These are phyloP conservation scores for Calephelis perditalis DNA, from an alignment of 2,888 invertebrate species.

Conservation along the genomic window DNA sequence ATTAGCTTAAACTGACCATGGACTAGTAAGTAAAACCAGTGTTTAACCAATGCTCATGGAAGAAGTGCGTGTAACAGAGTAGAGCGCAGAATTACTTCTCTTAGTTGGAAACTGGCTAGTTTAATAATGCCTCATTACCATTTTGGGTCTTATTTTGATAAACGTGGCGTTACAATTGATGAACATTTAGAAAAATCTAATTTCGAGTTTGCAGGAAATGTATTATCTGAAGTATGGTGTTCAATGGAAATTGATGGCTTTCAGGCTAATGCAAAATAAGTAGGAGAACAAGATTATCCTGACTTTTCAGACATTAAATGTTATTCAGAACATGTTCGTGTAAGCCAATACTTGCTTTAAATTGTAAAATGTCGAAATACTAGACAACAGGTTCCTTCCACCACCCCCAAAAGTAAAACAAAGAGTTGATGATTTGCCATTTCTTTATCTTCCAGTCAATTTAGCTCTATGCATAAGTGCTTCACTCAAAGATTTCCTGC, in stretches of 20 bases:
- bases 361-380: conserved; percentile 26
- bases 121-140: conserved; percentile 23
- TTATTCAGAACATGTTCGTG: conserved; percentile 20
- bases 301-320: conserved; percentile 19
- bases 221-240: not conserved
- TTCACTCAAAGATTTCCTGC: too few relatives aligned
- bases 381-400: conserved; percentile 27
- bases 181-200: too few relatives aligned
- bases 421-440: conserved; percentile 26
- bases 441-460: too few relatives aligned
- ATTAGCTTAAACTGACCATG: conserved; percentile 17
- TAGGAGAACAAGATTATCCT: conserved; percentile 16
- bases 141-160: conserved; percentile 23
- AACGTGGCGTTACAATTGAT: not conserved
- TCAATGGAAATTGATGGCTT: conserved; percentile 10
- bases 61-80: conserved; percentile 24
- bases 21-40: conserved; percentile 22
- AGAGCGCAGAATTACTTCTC: conserved; percentile 20
- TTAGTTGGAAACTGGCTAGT: conserved; percentile 20
- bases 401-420: conserved; percentile 26
- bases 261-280: conserved; percentile 7
- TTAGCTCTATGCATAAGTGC: too few relatives aligned
- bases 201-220: too few relatives aligned
- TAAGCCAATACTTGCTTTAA: too few relatives aligned
- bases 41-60: conserved; percentile 26